Evolutionary conservation across 2,113 vertebrate genomes (phyloP), one percentile per base, ranked within the genome.

Genomic region (Hippolais icterina): DNA sequence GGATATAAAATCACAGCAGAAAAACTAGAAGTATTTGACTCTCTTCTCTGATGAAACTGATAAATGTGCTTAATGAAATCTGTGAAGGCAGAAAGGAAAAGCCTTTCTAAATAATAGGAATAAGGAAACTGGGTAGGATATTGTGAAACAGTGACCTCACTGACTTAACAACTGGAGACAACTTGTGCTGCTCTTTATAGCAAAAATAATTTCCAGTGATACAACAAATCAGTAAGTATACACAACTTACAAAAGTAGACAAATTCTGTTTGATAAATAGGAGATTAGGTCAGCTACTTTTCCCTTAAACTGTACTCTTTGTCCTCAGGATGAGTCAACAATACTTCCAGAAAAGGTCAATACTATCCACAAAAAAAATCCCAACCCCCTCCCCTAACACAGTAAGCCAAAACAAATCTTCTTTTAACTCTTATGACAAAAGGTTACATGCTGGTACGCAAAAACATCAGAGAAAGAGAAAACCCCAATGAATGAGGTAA

Each of bases 201-300:
- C 46, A 94, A 94, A 94, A 92, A 77, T 57, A 2, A 90, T 81
- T 92, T 96, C 87, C 83, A 94, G 54, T 46, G 71, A 80, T 89
- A 81, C 63, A 86, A 50, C 37, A 69, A 46, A 86, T 75, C 52
- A 68, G 27, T 64, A 90, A 93, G 47, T 71, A 75, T 81, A 96
- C 18, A 92, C 65, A 90, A 19, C 37, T 69, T 89, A 86, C 7
- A 77, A 85, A 87, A 93, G 44, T 44, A 94, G 86, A 80, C 28
- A 72, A 90, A 86, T 52, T 90, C 59, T 90, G 53, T 90, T 92
- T 83, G 63, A 86, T 83, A 96, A 93, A 92, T 95, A 86, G 83
- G 91, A 88, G 44, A 52, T 16, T 60, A 90, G 53, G 47, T 93
- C 70, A 92, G 71, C n/a, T 71, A 27, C 60, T 82, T 89, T 93